Conservation (phyloP, 2,797 vertebrate species). For the Lacerta agilis region DNA sequence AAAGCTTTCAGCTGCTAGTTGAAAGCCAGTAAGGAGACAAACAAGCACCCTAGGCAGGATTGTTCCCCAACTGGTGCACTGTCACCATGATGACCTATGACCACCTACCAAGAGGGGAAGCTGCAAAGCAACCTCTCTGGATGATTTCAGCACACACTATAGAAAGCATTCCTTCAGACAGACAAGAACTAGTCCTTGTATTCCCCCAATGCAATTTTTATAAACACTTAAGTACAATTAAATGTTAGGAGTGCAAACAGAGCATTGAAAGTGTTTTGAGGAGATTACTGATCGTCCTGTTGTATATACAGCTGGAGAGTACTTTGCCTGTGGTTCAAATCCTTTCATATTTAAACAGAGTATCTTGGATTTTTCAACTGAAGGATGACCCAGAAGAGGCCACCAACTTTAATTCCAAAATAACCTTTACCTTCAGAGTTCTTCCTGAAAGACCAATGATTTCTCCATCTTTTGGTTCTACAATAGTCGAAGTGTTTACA, state of each 20-base stretch:
- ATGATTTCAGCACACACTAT: not conserved
- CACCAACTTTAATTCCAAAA: not conserved
- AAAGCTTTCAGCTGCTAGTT: not conserved
- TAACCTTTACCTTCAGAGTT: conserved; percentile 85
- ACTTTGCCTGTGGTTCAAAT: not conserved
- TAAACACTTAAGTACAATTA: not conserved
- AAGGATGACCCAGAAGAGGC: not conserved
- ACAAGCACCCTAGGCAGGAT: not conserved
- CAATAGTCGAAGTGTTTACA: conserved; percentile 89
- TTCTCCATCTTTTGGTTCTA: conserved; percentile 89
- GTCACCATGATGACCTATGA: not conserved
- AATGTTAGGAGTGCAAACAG: not conserved
- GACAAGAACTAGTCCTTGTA: not conserved
- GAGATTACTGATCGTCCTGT: not conserved
- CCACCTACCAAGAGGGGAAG: too few species aligned
- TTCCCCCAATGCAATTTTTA: not conserved
- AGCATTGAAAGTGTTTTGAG: not conserved
- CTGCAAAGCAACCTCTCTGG: not conserved
- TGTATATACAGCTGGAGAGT: not conserved
- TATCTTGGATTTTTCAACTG: not conserved
- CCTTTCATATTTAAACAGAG: not conserved
- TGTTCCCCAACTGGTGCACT: not conserved
- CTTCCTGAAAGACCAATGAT: conserved; percentile 90
- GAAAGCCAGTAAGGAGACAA: not conserved
- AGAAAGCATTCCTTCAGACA: not conserved